These are phyloP conservation scores for Isurus oxyrinchus DNA, from an alignment of 2,113 vertebrate species.

Conservation along the genomic window DNA sequence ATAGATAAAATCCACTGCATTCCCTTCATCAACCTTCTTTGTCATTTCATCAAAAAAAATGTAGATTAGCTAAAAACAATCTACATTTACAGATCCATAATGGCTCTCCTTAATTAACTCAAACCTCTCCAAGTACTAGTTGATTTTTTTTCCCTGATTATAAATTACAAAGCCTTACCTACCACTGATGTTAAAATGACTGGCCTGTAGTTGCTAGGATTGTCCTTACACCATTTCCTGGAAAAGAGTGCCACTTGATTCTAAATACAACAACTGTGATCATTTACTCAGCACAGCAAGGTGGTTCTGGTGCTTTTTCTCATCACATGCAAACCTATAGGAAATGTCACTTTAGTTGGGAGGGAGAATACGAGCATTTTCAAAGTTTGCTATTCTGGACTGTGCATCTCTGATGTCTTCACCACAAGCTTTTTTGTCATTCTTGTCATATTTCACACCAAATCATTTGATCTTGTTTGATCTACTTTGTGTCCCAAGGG, in stretches of 20 bases:
- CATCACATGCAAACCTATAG: background rate
- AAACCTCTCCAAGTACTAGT: background rate
- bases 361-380: background rate
- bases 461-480: constrained; percentile 28
- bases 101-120: background rate
- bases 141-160: background rate
- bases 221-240: background rate
- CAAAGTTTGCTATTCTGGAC: background rate
- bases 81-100: background rate
- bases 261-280: background rate
- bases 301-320: background rate
- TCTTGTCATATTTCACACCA: background rate
- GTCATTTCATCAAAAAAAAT: background rate
- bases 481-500: constrained; percentile 20
- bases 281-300: background rate
- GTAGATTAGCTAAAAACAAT: background rate
- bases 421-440: background rate
- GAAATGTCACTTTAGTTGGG: background rate
- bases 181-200: background rate
- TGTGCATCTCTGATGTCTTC: background rate
- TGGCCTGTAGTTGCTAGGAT: background rate
- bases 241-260: background rate
- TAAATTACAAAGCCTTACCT: background rate
- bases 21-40: too few species aligned
- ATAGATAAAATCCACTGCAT: too few species aligned